These are phyloP conservation scores for Empis livida DNA, from an alignment of 2,888 invertebrate genomes.

Conservation along the genomic window DNA sequence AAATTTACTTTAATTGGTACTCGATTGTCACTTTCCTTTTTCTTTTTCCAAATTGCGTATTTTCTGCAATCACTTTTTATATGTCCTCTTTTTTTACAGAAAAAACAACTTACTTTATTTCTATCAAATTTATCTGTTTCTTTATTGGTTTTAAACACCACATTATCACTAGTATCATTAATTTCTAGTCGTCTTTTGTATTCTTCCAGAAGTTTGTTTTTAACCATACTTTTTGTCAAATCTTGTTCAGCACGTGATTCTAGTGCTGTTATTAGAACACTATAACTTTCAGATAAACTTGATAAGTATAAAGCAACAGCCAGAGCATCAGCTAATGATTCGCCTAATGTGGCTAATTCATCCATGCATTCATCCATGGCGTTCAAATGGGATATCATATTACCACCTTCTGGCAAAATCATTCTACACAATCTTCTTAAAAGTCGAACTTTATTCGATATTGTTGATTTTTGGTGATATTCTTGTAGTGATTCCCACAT, in stretches of 20 bases:
- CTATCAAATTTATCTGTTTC: neutral
- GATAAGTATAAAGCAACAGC: neutral
- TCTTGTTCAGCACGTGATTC: conserved; percentile 1
- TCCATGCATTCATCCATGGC: neutral
- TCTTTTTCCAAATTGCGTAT: conserved; percentile 9
- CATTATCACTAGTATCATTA: neutral
- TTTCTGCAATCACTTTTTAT: conserved; percentile 11
- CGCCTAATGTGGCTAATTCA: neutral
- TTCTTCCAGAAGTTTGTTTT: conserved; percentile 8
- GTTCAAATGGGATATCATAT: neutral
- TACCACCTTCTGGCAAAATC: neutral
- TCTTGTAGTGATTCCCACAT: neutral
- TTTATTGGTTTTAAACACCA: conserved; percentile 1
- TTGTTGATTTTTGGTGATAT: neutral
- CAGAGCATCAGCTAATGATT: neutral
- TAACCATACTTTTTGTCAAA: conserved; percentile 9
- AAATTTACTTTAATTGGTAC: conserved; percentile 1
- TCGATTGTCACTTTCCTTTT: neutral
- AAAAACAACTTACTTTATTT: too few relatives aligned
- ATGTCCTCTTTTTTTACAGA: too few relatives aligned
- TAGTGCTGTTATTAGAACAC: conserved; percentile 3
- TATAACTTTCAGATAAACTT: neutral
- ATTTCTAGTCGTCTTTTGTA: conserved; percentile 6
- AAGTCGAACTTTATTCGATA: neutral
- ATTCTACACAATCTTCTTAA: neutral